phyloP scores from a whole-genome alignment of 2,888 invertebrate genomes.

The Hypselothyrea guttata region DNA sequence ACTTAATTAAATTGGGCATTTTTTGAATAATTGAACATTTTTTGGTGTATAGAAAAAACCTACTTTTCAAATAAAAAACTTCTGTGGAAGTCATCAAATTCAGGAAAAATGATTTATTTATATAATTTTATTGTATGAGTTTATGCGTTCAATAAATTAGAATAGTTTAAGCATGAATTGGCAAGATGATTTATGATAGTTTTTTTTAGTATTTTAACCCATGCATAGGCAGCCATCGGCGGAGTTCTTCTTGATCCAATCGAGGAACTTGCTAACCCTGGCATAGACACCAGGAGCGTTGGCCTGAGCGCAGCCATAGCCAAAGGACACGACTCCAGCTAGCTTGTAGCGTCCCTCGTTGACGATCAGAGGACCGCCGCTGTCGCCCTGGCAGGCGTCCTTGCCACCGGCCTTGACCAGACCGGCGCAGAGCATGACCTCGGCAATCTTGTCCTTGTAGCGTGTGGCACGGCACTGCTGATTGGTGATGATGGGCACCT shows the following conservation, averaged over 20 bases:
- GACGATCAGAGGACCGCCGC: conserved; percentile 80
- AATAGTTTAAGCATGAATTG: conserved; percentile 57
- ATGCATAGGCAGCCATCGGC: conserved; percentile 77
- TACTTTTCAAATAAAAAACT: too few relatives aligned
- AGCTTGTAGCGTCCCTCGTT: conserved; percentile 76
- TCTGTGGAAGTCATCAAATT: too few relatives aligned
- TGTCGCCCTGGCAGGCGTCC: conserved; percentile 82
- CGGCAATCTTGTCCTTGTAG: conserved; percentile 78
- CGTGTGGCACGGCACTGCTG: conserved; percentile 75
- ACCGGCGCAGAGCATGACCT: conserved; percentile 81
- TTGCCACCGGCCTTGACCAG: conserved; percentile 79
- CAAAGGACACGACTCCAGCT: conserved; percentile 80
- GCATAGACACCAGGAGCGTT: conserved; percentile 81
- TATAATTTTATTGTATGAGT: conserved; percentile 55
- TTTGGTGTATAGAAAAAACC: too few relatives aligned
- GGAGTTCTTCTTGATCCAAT: conserved; percentile 78
- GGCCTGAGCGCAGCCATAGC: conserved; percentile 79
- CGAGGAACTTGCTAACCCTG: conserved; percentile 77
- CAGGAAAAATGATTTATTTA: too few relatives aligned
- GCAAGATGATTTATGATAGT: too few relatives aligned
- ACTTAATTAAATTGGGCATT: too few relatives aligned
- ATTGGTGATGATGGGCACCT: conserved; percentile 80
- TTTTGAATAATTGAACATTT: too few relatives aligned
- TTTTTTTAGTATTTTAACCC: conserved; percentile 39
- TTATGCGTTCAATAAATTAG: conserved; percentile 58